These are phyloP conservation scores for Puffinus mauretanicus DNA, from an alignment of 2,113 vertebrate genomes.

Conservation along the genomic window DNA sequence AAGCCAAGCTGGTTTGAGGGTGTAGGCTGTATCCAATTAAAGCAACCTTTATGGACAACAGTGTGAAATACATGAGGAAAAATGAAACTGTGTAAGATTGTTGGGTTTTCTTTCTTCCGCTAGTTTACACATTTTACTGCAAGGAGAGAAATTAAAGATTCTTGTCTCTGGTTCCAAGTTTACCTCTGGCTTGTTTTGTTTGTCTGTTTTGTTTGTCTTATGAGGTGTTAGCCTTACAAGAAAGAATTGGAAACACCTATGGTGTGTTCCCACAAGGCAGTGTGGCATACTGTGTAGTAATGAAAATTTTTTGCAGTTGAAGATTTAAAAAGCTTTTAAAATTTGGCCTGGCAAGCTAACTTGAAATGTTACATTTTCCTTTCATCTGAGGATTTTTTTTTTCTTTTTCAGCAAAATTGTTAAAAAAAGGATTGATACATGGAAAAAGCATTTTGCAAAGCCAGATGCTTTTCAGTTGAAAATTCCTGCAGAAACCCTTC, in stretches of 20 bases:
- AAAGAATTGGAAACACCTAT: background rate
- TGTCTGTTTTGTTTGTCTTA: background rate
- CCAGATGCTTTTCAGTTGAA: background rate
- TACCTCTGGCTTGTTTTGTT: background rate
- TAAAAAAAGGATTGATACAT: background rate
- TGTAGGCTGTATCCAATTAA: background rate
- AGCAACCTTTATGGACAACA: background rate
- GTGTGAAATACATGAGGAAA: background rate
- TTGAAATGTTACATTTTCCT: background rate
- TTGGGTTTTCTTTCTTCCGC: fast-evolving
- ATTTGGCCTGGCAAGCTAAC: background rate
- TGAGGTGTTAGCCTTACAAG: background rate
- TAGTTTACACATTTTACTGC: background rate
- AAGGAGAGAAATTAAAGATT: background rate
- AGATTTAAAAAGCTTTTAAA: background rate
- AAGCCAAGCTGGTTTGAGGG: background rate
- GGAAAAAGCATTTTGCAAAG: background rate
- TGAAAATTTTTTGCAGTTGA: background rate
- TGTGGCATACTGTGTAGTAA: background rate
- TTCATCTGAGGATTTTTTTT: background rate
- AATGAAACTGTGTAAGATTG: background rate
- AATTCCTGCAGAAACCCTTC: background rate
- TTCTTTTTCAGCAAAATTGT: background rate
- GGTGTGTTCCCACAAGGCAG: background rate
- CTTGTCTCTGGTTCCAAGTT: background rate